Conservation (phyloP, 2,888 invertebrate genomes). For the Ectobius pallidus region DNA sequence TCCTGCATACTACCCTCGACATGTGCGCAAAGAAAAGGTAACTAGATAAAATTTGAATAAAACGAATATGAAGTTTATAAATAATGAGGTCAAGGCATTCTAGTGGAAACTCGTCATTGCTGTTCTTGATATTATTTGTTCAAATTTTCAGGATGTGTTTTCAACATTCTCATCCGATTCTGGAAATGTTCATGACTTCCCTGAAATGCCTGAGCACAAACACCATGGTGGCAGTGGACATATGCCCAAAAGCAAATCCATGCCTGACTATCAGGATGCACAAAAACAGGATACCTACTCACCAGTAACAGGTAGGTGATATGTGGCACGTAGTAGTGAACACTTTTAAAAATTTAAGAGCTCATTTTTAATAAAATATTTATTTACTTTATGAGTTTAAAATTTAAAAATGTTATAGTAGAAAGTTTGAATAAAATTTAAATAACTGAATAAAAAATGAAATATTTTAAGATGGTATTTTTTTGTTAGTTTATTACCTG, state of each 20-base stretch:
- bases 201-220: conserved; percentile 57
- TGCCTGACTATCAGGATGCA: conserved; percentile 64
- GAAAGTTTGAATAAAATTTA: no score
- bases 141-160: conserved; percentile 59
- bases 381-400: neutral
- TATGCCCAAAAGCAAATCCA: conserved; percentile 67
- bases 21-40: conserved; percentile 59
- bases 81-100: no score
- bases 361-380: conserved; percentile 24
- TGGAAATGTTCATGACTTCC: conserved; percentile 75
- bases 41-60: neutral
- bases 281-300: conserved; percentile 42
- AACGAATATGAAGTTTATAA: no score
- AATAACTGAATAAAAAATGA: no score
- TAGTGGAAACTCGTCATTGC: no score
- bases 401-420: no score
- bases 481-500: no score
- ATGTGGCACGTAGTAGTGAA: no score
- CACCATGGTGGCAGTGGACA: conserved; percentile 50
- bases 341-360: no score
- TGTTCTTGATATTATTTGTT: no score
- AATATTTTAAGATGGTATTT: no score
- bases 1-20: conserved; percentile 48
- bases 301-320: conserved; percentile 35
- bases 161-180: conserved; percentile 79